phyloP scores from a whole-genome alignment of 2,797 vertebrate species.

The Catharus ustulatus region DNA sequence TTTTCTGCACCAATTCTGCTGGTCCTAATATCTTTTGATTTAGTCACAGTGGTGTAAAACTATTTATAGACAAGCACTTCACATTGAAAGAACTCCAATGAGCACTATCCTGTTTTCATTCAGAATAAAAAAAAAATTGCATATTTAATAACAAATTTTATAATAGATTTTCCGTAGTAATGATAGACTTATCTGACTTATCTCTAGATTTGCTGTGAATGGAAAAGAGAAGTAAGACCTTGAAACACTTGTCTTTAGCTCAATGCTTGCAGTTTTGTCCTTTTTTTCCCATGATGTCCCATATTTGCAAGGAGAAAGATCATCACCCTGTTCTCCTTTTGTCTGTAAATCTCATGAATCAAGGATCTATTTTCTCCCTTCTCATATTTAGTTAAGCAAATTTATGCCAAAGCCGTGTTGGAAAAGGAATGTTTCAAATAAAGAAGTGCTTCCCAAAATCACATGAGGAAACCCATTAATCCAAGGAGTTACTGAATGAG shows the following conservation, averaged over 20 bases:
- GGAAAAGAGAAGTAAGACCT: neutral
- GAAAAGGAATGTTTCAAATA: neutral
- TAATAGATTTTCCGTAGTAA: neutral
- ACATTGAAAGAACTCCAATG: neutral
- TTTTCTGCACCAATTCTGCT: neutral
- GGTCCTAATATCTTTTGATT: neutral
- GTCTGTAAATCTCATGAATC: neutral
- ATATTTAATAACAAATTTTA: neutral
- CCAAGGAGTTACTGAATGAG: neutral
- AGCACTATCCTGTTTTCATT: neutral
- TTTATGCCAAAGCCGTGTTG: neutral
- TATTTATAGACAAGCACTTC: neutral
- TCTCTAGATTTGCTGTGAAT: neutral
- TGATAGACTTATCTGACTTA: neutral
- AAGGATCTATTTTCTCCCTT: neutral
- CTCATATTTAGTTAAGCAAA: neutral
- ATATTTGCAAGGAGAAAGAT: neutral
- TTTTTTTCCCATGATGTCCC: neutral
- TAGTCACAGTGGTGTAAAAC: neutral
- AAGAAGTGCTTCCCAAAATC: neutral
- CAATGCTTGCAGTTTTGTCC: neutral
- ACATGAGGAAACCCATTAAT: neutral
- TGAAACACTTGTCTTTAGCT: neutral
- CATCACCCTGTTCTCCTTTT: neutral
- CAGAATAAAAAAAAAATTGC: neutral